Evolutionary conservation across 2,797 vertebrate genomes (phyloP), one percentile per base, ranked within the genome.

Genomic region (Babyrousa celebensis): DNA sequence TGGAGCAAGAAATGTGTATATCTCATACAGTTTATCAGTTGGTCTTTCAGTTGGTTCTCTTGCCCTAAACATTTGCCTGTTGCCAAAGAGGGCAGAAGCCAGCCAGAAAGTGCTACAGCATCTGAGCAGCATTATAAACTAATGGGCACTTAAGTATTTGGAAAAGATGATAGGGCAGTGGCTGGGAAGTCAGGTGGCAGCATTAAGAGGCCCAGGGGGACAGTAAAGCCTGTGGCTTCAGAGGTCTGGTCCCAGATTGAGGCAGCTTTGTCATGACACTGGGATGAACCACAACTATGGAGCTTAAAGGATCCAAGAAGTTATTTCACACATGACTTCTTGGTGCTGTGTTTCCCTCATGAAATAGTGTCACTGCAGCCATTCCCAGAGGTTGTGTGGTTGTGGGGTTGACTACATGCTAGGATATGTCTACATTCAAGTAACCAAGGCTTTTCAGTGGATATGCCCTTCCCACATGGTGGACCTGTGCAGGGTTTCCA

Each of bases 71-170:
- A 80, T 89, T 79, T 95, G 82, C 54, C 71, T 85, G 8, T 84
- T 89, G 62, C 32, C 60, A 27, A 17, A 36, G 36, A 93, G 40
- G 43, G 60, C 20, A 90, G 40, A 71, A 83, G 27, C 60, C 68
- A 68, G 56, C 63, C 16, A 23, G 75, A 91, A 88, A 88, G 54
- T 60, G 43, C 60, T 87, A 7, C 15, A 77, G 12, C 10, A 23
- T 87, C 32, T 65, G 36, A 43, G 21, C 15, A 36, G 27, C 36
- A 56, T 27, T 20, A 8, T 78, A 83, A 93, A 62, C 62, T 71
- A 60, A 96, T 48, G 68, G 68, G 40, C 85, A 85, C 94, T 80
- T 75, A 89, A 74, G 67, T 85, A 65, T 95, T 91, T 58, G 74
- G 68, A 92, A 96, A 96, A 72, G 70, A 65, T 23, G 54, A 21